These are phyloP conservation scores for Drosophila willistoni DNA, from an alignment of 1,140 invertebrate species.

Conservation along the genomic window DNA sequence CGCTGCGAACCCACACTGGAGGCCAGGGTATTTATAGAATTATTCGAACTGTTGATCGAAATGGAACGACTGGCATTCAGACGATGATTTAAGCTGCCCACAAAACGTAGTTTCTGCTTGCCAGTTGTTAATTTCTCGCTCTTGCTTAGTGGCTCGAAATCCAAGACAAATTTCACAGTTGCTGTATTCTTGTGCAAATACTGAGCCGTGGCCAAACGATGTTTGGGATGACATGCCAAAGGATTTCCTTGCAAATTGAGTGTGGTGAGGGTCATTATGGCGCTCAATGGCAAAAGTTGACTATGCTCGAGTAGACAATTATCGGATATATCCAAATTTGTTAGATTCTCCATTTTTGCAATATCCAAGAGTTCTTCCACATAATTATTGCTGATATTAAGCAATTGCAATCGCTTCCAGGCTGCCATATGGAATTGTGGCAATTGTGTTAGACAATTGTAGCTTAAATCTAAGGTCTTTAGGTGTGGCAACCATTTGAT, in stretches of 20 bases:
- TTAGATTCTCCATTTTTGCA: slow-evolving; percentile 84
- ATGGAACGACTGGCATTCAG: slow-evolving; percentile 36
- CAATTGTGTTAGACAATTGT: slow-evolving; percentile 85
- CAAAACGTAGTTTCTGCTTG: slow-evolving; percentile 63
- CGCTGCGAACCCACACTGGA: slow-evolving; percentile 70
- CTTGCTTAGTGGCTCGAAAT: slow-evolving; percentile 84
- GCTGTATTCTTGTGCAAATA: slow-evolving; percentile 85
- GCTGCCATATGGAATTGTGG: slow-evolving; percentile 85
- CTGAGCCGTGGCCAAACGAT: slow-evolving; percentile 84
- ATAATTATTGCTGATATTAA: slow-evolving; percentile 86
- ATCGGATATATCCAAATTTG: slow-evolving; percentile 86
- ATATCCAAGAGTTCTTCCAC: slow-evolving; percentile 84
- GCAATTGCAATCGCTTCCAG: slow-evolving; percentile 83
- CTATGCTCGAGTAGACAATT: slow-evolving; percentile 87
- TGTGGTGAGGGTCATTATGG: slow-evolving; percentile 84
- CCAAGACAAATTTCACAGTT: slow-evolving; percentile 85
- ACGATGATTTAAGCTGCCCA: slow-evolving; percentile 45
- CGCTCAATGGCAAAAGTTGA: slow-evolving; percentile 84
- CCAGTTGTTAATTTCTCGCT: slow-evolving; percentile 84
- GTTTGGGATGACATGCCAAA: slow-evolving; percentile 85
- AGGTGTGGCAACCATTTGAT: slow-evolving; percentile 85
- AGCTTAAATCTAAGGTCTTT: slow-evolving; percentile 86
- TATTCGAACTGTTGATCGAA: slow-evolving; percentile 59
- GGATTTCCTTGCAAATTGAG: slow-evolving; percentile 86
- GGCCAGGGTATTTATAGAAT: slow-evolving; percentile 62